phyloP scores from a whole-genome alignment of 2,113 vertebrate genomes.

The Burhinus bistriatus region DNA sequence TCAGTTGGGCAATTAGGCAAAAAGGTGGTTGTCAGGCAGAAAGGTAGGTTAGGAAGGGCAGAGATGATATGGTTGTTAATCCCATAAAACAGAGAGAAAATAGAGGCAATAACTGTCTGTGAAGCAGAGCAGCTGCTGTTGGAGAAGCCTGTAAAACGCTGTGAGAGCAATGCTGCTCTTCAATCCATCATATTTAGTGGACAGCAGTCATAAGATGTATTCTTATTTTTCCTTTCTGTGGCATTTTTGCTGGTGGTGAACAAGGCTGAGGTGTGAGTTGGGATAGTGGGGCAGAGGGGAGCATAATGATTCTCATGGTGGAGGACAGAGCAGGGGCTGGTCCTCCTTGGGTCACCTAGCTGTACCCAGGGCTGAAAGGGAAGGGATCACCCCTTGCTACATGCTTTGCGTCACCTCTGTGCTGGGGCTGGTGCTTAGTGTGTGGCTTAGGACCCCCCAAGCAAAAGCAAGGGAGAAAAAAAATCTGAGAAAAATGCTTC shows the following conservation, averaged over 20 bases:
- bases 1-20: background rate
- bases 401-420: background rate
- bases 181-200: background rate
- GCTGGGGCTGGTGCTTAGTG: background rate
- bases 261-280: background rate
- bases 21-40: background rate
- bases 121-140: background rate
- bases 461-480: background rate
- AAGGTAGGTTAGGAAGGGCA: background rate
- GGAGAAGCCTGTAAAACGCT: background rate
- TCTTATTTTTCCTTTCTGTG: background rate
- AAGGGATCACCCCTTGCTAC: background rate
- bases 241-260: background rate
- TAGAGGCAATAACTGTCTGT: background rate
- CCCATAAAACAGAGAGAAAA: background rate
- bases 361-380: background rate
- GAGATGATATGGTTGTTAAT: background rate
- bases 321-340: background rate
- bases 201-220: background rate
- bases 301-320: background rate
- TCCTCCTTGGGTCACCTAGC: background rate
- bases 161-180: background rate
- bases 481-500: fast-evolving
- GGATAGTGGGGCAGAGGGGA: background rate
- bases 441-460: background rate